phyloP scores from a whole-genome alignment of 2,113 vertebrate genomes.

The Periophthalmus modestus region DNA sequence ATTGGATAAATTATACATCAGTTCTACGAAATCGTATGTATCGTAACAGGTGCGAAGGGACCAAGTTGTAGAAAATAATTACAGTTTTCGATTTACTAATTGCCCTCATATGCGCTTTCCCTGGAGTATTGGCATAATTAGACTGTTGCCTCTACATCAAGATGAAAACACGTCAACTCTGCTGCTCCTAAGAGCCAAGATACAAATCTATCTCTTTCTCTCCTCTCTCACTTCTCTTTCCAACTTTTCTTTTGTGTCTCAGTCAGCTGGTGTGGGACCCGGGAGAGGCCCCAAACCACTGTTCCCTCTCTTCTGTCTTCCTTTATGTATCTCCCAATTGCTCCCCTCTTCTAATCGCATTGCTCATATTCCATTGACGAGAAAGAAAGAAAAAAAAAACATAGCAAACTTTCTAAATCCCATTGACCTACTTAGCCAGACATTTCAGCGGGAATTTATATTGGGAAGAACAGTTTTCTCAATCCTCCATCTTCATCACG shows the following conservation, averaged over 20 bases:
- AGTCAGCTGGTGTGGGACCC: constrained; percentile 59
- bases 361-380: constrained; percentile 71
- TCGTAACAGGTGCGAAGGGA: constrained; percentile 66
- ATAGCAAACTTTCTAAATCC: constrained; percentile 74
- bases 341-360: constrained; percentile 64
- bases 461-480: constrained; percentile 68
- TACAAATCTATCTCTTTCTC: constrained; percentile 37
- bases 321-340: constrained; percentile 55
- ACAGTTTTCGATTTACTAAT: constrained; percentile 77
- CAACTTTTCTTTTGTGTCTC: constrained; percentile 41
- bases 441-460: constrained; percentile 74
- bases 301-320: constrained; percentile 35
- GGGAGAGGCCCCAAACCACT: constrained; percentile 45
- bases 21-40: constrained; percentile 45
- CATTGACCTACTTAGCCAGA: constrained; percentile 76
- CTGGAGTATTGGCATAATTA: constrained; percentile 69
- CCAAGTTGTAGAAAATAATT: constrained; percentile 73
- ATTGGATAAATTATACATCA: constrained; percentile 71
- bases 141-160: constrained; percentile 73
- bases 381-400: constrained; percentile 41
- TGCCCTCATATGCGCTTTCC: constrained; percentile 71
- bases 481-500: constrained; percentile 32
- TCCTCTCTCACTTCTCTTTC: constrained; percentile 5
- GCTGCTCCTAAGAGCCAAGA: constrained; percentile 55
- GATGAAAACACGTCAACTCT: constrained; percentile 62